Base-by-base conservation (phyloP, 2,888 invertebrate species). In the Linnaemya vulpina region DNA sequence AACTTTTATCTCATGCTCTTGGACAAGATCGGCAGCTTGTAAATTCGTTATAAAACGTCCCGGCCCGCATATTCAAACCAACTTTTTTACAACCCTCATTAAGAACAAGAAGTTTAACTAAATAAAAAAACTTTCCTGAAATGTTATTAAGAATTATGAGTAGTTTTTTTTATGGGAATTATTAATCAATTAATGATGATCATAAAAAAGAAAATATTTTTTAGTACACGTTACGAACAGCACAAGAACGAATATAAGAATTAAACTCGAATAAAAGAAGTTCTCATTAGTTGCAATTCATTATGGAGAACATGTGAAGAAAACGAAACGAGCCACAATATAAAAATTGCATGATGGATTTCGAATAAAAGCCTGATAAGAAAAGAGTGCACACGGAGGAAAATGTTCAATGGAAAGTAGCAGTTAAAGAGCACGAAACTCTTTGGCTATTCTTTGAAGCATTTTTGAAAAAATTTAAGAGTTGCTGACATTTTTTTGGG, bases 291-390 rank as follows among this genome's bases (percentile, higher is more conserved):
- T 75, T 70, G 70, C 30, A 70, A 75, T 55, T 81, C 74, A 74
- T 75, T 67, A 68, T 53, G 40, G 67, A 70, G 20, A 35, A 49
- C 20, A 62, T 22, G 13, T 60, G 43, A 43, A 15, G 20, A 80
- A 73, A 65, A 73, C 46, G n/a, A 73, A 68, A 62, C 38, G 40
- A 62, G 70, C 7, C 17, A 51, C 35, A 65, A 71, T 73, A 67
- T 58, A 75, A 79, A 74, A 79, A 74, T 74, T 73, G 77, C 83
- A 83, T 79, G 83, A 79, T 83, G 75, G 74, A 79, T 83, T 79
- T 71, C 63, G 68, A 71, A 84, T 79, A 68, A 73, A 55, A 58
- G 17, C 20, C 11, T 51, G 38, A 65, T 63, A 22, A 20, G 17
- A 30, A 77, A 22, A 82, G 75, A 1, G 8, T 43, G 53, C 3